Evolutionary conservation across 2,888 invertebrate species (phyloP), one percentile per base, ranked within the genome.

Genomic region (Horisme vitalbata): DNA sequence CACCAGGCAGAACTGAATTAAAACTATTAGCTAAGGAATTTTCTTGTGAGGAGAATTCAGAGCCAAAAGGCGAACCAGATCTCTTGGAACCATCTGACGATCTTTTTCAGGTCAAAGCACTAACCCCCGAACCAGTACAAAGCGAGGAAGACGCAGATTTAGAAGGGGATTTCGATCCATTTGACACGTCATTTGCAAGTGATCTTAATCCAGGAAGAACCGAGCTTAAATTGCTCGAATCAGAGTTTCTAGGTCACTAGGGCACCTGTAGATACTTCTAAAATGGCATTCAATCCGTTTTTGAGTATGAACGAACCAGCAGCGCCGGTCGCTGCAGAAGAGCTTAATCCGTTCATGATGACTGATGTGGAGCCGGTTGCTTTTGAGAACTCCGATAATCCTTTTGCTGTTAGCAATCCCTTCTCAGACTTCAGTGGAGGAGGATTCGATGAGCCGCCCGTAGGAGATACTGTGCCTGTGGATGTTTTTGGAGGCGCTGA

Each of bases 141-240:
- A n/a, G n/a, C n/a, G 46, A 43, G 14, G 35, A 47, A 23, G 26
- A 28, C 23, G 4, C 33, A 33, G 15, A 10, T 31, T 9, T 33
- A 13, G 68, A 81, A 35, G 74, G 75, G 20, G 90, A 91, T 37
- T 88, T 93, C 57, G 96, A 96, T 88, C 96, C 96, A 0, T 96
- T 96, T 66, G 96, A 96, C 69, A 96, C 96, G 0, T 95, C 95
- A 3, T 94, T 95, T 62, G 95, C 95, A 0, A 90, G 90, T 34
- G 92, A 93, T 66, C 89, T 96, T 28, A 92, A 92, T 53, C 95
- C 95, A 0, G 95, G 96, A 2, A 93, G 92, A 73, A 93, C 95
- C 0, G 96, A 96, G 78, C 75, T 96, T 0, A 95, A 95, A 68
- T 74, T 95, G 11, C 79, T 96, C 0, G 96, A 96, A 75, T 94